Base-by-base conservation (phyloP, 2,113 vertebrate species). In the Chaetodon auriga region DNA sequence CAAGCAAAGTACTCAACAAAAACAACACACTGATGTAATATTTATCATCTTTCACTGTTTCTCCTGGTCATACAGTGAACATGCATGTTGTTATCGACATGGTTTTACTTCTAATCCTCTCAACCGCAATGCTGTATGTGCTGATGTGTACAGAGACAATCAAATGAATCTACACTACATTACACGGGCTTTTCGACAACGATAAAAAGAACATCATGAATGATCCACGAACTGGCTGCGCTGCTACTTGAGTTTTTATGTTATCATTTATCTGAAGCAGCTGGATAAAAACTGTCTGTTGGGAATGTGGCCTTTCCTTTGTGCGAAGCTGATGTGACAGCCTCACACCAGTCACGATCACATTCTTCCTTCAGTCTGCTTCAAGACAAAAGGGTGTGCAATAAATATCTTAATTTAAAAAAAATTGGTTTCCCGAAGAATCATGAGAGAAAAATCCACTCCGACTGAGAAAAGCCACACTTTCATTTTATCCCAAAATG, bases 351-450 rank as follows among this genome's bases (percentile, higher is more conserved):
- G 57, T 23, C 49, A 12, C 6, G 0, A 53, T 43, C 21, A 36
- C 11, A 38, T 14, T 41, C 9, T 54, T 21, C 38, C 23, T 62
- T 35, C 60, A 43, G n/a, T 60, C 30, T 57, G 48, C 60, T 75
- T 62, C 11, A 53, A 72, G 72, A 75, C 68, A 76, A 66, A 55
- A 76, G 66, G 73, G 30, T 75, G 63, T 21, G 43, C 63, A 74
- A 80, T 80, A 62, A 46, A 81, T 75, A 51, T 58, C 81, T 61
- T 35, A 43, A 53, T 64, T 73, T 38, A 48, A 77, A 82, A 57
- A 57, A 23, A 78, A 2, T 6, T 0, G 4, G 25, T 70, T 63
- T 84, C 23, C 15, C 16, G 9, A 2, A 63, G 35, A 70, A 64
- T 41, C 12, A 11, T 19, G 19, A 58, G 30, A 0, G 3, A 65